phyloP scores from a whole-genome alignment of 2,888 invertebrate species.

The Xestia rhomboidea region DNA sequence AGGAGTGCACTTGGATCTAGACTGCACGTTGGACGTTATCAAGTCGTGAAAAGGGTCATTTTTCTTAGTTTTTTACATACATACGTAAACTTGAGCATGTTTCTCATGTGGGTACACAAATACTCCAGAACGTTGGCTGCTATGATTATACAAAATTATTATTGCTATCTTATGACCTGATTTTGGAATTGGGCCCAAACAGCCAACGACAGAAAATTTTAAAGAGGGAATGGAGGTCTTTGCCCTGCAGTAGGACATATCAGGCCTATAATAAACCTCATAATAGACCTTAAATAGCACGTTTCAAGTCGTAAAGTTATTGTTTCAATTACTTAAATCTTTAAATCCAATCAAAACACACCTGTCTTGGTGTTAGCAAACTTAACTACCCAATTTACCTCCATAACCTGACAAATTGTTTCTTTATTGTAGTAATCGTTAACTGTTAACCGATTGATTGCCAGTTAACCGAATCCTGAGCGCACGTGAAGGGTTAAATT shows the following conservation, averaged over 20 bases:
- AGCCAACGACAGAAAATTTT: no score
- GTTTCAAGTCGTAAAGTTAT: no score
- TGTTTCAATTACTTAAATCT: no score
- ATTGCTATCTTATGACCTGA: no score
- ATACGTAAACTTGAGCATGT: not conserved
- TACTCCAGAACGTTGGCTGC: not conserved
- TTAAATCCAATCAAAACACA: slow-evolving; percentile 12
- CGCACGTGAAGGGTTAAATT: slow-evolving; percentile 71
- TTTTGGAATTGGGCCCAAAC: no score
- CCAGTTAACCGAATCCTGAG: slow-evolving; percentile 72
- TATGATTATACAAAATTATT: not conserved
- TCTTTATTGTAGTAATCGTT: slow-evolving; percentile 75
- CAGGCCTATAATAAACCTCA: no score
- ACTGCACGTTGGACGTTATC: not conserved
- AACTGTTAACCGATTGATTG: slow-evolving; percentile 82
- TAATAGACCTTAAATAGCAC: no score
- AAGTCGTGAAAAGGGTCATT: not conserved
- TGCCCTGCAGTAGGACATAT: no score
- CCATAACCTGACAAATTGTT: slow-evolving; percentile 70
- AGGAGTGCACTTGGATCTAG: not conserved
- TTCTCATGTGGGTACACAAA: not conserved
- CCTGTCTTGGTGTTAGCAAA: slow-evolving; percentile 12
- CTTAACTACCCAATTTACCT: slow-evolving; percentile 52
- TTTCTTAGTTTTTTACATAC: not conserved
- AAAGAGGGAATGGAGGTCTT: no score